Percentiles rank a stretch among this genome's conserved stretches.
These are phyloP conservation scores for Tridacna gigas DNA, from an alignment of 2,888 invertebrate genomes.

Conservation along the genomic window DNA sequence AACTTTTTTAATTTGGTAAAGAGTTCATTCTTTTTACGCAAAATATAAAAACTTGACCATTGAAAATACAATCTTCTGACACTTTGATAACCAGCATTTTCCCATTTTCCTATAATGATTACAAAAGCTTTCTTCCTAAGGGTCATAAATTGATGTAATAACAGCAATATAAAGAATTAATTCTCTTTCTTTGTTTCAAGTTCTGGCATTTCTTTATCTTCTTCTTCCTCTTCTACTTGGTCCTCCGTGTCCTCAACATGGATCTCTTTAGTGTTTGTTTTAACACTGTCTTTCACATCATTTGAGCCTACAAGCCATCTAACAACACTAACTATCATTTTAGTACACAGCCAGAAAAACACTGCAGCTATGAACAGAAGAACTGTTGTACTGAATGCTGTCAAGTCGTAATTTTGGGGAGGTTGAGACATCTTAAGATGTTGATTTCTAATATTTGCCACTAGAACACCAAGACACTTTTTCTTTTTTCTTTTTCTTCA, in stretches of 20 bases:
- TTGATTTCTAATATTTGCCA: no score
- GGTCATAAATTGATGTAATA: neutral
- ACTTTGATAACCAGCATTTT: neutral
- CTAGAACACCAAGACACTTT: no score
- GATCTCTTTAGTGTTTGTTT: constrained; percentile 8
- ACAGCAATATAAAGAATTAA: neutral
- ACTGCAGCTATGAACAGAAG: constrained; percentile 41
- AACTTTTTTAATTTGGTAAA: no score
- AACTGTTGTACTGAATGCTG: constrained; percentile 41
- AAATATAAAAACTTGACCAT: no score
- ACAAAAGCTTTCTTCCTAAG: neutral
- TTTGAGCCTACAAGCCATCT: constrained; percentile 24
- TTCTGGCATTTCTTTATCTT: constrained; percentile 14
- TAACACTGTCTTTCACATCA: neutral
- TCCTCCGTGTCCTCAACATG: neutral
- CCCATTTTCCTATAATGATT: neutral
- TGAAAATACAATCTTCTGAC: no score
- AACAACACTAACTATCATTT: constrained; percentile 35
- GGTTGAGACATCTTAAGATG: constrained; percentile 39
- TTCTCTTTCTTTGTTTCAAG: constrained; percentile 27
- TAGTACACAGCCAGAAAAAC: constrained; percentile 45
- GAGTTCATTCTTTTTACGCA: no score
- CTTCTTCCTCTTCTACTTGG: constrained; percentile 5
- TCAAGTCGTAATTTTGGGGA: constrained; percentile 54
- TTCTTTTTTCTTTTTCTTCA: no score